Base-by-base conservation (phyloP, 2,888 invertebrate genomes). In the Drosophila ochracea region DNA sequence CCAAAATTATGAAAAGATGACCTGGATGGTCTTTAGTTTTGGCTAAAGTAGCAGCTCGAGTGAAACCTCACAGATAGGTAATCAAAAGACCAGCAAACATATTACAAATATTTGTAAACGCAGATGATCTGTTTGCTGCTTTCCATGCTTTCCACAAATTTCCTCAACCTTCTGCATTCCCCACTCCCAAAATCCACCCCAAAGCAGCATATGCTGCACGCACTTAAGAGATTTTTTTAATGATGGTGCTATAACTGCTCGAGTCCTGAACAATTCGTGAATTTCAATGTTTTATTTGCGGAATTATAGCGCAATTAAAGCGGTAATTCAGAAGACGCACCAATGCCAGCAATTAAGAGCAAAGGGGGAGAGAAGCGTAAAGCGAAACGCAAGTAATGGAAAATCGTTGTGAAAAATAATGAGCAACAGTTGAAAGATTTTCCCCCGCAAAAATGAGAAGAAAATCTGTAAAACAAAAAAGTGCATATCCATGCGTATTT, bases 291-390 rank as follows among this genome's bases (percentile, higher is more conserved):
- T 76, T 71, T 28, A 76, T 76, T 76, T 59, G 58, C 52, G 43
- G 50, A 79, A 79, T 78, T 79, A 78, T 50, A 63, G 72, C 65
- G 55, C 68, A 73, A 76, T 73, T 77, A 77, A 73, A 67, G 65
- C 49, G 58, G 53, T 59, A 58, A 73, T 67, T 68, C 68, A 69
- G 63, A 53, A 66, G 37, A 63, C 59, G 68, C 62, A 61, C 68
- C 68, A 69, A 73, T 65, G 58, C 50, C 57, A 76, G 66, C 69
- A 73, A 70, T 76, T 69, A 64, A 63, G 35, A 25, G 43, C 16
- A 50, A 13, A 28, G 13, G 25, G 19, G 37, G 30, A 28, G 37
- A 30, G 13, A 4, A 19, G 57, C 33, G 37, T 55, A 43, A 65
- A 63, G 68, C 28, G 52, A 65, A 67, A 31, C 35, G 37, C 28